phyloP scores from a whole-genome alignment of 2,888 invertebrate genomes.

The Dioctria rufipes region DNA sequence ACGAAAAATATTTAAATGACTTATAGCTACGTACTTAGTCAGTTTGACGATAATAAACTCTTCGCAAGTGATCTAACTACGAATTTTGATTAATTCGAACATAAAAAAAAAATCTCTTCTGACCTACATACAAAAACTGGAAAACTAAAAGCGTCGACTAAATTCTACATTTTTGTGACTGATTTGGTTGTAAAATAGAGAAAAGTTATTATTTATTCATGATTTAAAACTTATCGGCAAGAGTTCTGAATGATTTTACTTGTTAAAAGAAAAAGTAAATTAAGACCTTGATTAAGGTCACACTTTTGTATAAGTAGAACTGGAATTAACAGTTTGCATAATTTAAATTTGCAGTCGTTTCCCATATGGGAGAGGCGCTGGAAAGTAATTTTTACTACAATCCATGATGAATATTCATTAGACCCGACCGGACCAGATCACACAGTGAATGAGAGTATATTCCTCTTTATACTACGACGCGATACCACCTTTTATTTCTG shows the following conservation, averaged over 20 bases:
- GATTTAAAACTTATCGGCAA: too few species aligned
- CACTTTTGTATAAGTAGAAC: background rate
- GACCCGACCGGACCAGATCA: background rate
- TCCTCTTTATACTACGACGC: too few species aligned
- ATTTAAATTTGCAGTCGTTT: background rate
- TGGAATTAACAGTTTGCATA: conserved; percentile 8
- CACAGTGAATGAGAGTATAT: too few species aligned
- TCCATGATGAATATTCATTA: conserved; percentile 18
- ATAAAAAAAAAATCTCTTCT: background rate
- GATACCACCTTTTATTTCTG: too few species aligned
- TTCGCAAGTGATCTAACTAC: background rate
- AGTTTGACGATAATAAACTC: background rate
- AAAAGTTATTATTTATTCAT: too few species aligned
- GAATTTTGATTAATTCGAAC: background rate
- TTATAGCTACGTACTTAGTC: background rate
- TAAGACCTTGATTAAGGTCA: conserved; percentile 21
- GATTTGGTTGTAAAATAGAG: too few species aligned
- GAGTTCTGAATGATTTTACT: too few species aligned
- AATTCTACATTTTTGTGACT: too few species aligned
- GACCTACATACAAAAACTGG: background rate
- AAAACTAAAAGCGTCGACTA: background rate
- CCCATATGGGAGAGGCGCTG: background rate
- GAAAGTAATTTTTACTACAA: background rate
- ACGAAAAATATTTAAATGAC: too few species aligned
- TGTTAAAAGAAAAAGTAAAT: background rate